Percentiles rank a stretch among this genome's conserved stretches.
Evolutionary conservation across 2,113 vertebrate species (phyloP).

Genomic region (Paedocypris sp.): DNA sequence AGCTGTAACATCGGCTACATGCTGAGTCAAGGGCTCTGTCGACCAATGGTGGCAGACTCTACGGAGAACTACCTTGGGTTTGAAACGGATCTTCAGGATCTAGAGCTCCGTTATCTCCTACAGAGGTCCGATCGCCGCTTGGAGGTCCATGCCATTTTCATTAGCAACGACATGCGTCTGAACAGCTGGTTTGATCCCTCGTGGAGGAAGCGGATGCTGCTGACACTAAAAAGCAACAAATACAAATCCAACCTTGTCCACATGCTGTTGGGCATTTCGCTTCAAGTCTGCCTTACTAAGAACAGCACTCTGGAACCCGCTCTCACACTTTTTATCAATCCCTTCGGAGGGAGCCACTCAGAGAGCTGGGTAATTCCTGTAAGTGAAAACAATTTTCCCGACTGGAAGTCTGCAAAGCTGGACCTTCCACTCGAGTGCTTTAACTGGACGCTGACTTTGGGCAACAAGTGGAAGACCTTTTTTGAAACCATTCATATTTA

Average conservation of each 20-base stretch:
- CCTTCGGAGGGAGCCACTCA: constrained; percentile 94
- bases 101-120: constrained; percentile 82
- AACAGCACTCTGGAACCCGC: constrained; percentile 95
- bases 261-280: constrained; percentile 87
- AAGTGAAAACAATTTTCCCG: constrained; percentile 80
- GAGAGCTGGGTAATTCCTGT: constrained; percentile 96
- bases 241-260: constrained; percentile 95
- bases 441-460: constrained; percentile 91
- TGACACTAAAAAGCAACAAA: constrained; percentile 95
- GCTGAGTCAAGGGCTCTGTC: constrained; percentile 79
- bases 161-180: constrained; percentile 96
- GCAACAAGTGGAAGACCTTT: constrained; percentile 97
- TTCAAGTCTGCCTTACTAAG: constrained; percentile 93
- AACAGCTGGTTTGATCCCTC: constrained; percentile 98
- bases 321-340: constrained; percentile 87
- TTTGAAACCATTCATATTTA: constrained; percentile 97
- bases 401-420: constrained; percentile 87
- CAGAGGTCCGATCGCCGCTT: constrained; percentile 83
- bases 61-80: constrained; percentile 94
- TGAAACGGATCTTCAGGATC: constrained; percentile 88
- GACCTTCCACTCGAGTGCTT: constrained; percentile 90
- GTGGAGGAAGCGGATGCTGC: constrained; percentile 91
- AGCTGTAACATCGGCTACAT: constrained; percentile 80
- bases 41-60: constrained; percentile 85
- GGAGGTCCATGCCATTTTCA: constrained; percentile 93